Evolutionary conservation across 2,113 vertebrate species (phyloP).

Genomic region (Collichthys lucidus): DNA sequence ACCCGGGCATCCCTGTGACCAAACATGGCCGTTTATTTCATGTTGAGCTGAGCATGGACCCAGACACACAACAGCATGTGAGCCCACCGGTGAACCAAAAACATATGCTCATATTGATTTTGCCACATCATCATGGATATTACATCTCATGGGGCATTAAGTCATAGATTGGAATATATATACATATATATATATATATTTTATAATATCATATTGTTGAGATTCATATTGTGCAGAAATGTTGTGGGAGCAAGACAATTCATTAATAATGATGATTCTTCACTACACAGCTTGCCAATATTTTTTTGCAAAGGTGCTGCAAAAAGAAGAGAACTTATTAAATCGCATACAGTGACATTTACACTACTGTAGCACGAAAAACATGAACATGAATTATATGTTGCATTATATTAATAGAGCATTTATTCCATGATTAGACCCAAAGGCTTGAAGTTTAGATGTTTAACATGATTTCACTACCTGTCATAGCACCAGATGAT

Average conservation of each 20-base stretch:
- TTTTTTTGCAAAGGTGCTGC: background rate
- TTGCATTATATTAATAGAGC: background rate
- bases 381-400: background rate
- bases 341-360: background rate
- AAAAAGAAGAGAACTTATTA: background rate
- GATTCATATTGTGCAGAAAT: background rate
- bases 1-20: background rate
- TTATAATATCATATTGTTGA: background rate
- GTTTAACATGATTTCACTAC: too few species aligned
- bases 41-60: slow-evolving; percentile 11
- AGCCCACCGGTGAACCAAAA: background rate
- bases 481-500: too few species aligned
- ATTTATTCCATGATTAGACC: background rate
- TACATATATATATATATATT: too few species aligned
- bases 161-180: background rate
- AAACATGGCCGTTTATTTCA: slow-evolving; percentile 27
- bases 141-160: background rate
- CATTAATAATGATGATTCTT: background rate
- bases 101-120: background rate
- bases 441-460: background rate
- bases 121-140: background rate
- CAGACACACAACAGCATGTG: background rate
- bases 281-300: background rate
- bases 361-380: background rate
- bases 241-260: background rate